These are phyloP conservation scores for Apodemus speciosus DNA, from an alignment of 2,113 vertebrate genomes.

Conservation along the genomic window DNA sequence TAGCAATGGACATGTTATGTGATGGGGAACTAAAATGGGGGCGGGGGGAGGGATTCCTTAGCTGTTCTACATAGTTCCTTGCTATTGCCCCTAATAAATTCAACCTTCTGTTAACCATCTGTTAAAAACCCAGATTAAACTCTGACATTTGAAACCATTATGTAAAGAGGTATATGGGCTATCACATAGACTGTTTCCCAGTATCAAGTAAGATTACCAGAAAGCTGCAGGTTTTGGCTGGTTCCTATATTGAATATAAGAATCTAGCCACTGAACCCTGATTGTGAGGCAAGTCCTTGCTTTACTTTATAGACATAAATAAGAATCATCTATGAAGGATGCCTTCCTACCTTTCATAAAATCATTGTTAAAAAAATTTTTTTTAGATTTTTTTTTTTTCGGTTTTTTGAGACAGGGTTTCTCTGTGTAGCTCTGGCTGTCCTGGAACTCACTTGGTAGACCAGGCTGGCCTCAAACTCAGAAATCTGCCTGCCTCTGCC, in stretches of 20 bases:
- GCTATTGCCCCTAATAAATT: neutral
- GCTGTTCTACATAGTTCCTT: neutral
- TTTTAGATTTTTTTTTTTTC: no score
- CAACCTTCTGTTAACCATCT: neutral
- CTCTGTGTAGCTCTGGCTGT: no score
- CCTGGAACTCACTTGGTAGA: no score
- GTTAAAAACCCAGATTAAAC: neutral
- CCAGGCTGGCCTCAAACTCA: no score
- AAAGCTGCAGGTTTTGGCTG: neutral
- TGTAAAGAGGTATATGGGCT: neutral
- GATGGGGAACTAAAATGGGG: neutral
- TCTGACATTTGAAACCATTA: constrained; percentile 1
- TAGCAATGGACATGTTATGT: neutral
- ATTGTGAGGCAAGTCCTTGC: constrained; percentile 21
- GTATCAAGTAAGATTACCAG: neutral
- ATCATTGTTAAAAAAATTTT: constrained; percentile 37
- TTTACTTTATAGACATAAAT: neutral
- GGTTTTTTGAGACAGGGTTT: no score
- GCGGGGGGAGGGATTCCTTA: neutral
- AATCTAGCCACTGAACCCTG: neutral
- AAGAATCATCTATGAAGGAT: constrained; percentile 5
- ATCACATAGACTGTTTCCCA: neutral
- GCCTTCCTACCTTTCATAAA: constrained; percentile 8
- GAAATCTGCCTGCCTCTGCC: no score
- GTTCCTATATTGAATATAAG: neutral